A percentile compares a stretch with the other conserved stretches of the same genome.
These are phyloP conservation scores for Dromococcyx pavoninus DNA, from an alignment of 2,797 vertebrate genomes.

Conservation along the genomic window DNA sequence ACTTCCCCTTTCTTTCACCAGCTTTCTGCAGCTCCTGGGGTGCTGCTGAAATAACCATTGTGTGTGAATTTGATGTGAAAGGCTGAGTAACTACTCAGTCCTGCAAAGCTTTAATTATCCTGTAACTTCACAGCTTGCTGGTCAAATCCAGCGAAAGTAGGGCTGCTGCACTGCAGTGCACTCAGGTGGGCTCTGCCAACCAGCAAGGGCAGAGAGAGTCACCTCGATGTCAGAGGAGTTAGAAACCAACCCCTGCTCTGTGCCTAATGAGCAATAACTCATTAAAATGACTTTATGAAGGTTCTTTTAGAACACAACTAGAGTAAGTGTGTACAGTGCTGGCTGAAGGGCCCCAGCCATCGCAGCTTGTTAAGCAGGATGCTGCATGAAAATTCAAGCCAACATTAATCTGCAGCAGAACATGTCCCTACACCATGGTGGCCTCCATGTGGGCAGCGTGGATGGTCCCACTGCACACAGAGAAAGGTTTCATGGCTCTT, in stretches of 20 bases:
- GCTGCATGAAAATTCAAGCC: neutral
- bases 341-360: neutral
- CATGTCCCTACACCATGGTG: rapidly evolving
- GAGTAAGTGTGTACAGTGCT: neutral
- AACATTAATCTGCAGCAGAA: neutral
- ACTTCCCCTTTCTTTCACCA: neutral
- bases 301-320: neutral
- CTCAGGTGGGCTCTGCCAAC: neutral
- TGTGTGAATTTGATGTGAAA: neutral
- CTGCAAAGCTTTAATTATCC: slow-evolving; percentile 11
- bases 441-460: neutral
- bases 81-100: neutral
- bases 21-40: neutral
- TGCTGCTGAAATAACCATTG: neutral
- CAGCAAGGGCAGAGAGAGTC: neutral
- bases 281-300: neutral
- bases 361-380: neutral
- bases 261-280: neutral
- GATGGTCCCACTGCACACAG: neutral
- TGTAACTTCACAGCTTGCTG: neutral
- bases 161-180: neutral
- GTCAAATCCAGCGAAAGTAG: neutral
- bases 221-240: neutral
- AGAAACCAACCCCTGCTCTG: neutral
- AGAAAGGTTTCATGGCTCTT: neutral